Evolutionary conservation across 2,113 vertebrate genomes (phyloP).

Genomic region (Erpornis zantholeuca): DNA sequence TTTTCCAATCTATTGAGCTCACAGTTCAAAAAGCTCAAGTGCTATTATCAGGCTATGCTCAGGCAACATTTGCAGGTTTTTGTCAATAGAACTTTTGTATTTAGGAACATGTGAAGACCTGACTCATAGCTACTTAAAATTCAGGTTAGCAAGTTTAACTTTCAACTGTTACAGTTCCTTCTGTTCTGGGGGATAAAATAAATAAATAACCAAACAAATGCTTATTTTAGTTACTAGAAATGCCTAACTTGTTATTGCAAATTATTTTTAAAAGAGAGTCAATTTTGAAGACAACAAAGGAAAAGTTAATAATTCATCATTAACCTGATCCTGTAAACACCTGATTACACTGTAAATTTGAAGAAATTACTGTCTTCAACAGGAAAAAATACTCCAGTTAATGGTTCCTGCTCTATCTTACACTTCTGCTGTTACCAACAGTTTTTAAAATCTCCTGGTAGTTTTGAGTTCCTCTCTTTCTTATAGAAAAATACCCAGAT

Average conservation of each 20-base stretch:
- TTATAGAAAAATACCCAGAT: neutral
- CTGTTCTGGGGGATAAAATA: neutral
- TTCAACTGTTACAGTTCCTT: neutral
- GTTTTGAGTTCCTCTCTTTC: neutral
- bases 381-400: neutral
- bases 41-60: constrained; percentile 13
- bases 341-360: neutral
- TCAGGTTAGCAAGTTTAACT: neutral
- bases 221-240: neutral
- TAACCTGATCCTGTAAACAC: neutral
- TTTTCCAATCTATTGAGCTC: constrained; percentile 11
- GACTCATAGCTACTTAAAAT: constrained; percentile 23
- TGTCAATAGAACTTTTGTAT: constrained; percentile 22
- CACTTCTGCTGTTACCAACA: neutral
- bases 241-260: neutral
- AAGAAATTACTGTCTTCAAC: neutral
- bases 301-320: neutral
- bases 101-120: neutral
- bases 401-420: neutral
- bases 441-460: neutral
- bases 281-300: neutral
- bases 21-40: constrained; percentile 10
- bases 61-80: constrained; percentile 25
- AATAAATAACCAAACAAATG: neutral
- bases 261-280: neutral